Base-by-base conservation (phyloP, 2,888 invertebrate genomes). In the Chaetogeoica ovagalla region DNA sequence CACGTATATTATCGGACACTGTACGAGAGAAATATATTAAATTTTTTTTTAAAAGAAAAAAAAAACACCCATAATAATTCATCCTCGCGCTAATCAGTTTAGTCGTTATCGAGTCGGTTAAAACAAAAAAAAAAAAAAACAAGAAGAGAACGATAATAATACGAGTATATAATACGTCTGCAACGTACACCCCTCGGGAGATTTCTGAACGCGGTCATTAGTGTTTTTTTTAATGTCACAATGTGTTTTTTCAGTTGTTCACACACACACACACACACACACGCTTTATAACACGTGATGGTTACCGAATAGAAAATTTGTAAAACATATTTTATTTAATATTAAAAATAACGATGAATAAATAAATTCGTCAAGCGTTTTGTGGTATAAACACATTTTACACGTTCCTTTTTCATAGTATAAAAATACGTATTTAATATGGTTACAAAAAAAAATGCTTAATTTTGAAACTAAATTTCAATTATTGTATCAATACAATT, bases 241-340 rank as follows among this genome's bases (percentile, higher is more conserved):
- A 39, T 21, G 66, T 66, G 43, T 43, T 66, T 66, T 66, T 43
- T 43, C 43, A 15, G 66, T 66, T 30, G 43, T 66, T 68, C 43
- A 68, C 43, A 68, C 48, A 48, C 48, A 48, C 30, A 30, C 30
- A 30, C 43, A 68, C 43, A 68, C 48, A 48, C 48, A 48, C 30
- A 30, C 30, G 4, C 48, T 48, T n/a, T 68, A 68, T 15, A 68
- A 68, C 43, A 68, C 48, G 23, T 48, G 48, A 48, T n/a, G 63
- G 65, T 39, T 65, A 39, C 65, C 65, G 39, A 37, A n/a, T 13
- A n/a, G 65, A 39, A 11, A 39, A 65, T 37, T n/a, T 2, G 13
- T 39, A 65, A 19, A 37, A 13, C 39, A 15, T 30, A 52, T 2
- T n/a, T n/a, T n/a, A n/a, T n/a, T n/a, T 68, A 48, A 66, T 23